Conservation (phyloP, 1,140 invertebrate genomes). For the Hormaphis cornu region DNA sequence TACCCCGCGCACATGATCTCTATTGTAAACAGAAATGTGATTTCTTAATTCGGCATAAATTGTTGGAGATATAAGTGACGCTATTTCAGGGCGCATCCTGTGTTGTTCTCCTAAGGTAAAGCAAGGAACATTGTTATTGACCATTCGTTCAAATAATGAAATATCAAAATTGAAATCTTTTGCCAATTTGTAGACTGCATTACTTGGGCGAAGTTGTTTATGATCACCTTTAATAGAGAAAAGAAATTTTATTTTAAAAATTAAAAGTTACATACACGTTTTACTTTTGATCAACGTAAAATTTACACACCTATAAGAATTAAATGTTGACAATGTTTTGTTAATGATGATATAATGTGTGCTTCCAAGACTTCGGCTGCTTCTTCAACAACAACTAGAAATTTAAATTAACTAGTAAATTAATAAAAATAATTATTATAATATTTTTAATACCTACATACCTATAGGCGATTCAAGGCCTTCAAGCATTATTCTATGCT, state of each 20-base stretch:
- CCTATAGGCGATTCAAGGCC: constrained; percentile 51
- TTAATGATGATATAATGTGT: constrained; percentile 62
- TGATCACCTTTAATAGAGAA: constrained; percentile 54
- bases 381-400: constrained; percentile 66
- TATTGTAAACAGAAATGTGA: constrained; percentile 47
- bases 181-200: constrained; percentile 51
- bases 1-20: constrained; percentile 47
- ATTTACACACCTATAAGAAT: constrained; percentile 61
- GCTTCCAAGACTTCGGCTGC: constrained; percentile 74
- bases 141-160: constrained; percentile 64
- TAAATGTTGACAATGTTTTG: constrained; percentile 62
- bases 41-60: constrained; percentile 52
- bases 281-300: not conserved
- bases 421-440: not conserved
- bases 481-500: constrained; percentile 52
- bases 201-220: constrained; percentile 59
- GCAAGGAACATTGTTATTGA: constrained; percentile 50
- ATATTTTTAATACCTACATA: not conserved
- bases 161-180: constrained; percentile 54
- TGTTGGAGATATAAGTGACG: constrained; percentile 49
- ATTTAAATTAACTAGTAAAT: not conserved
- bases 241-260: not conserved
- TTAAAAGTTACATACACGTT: not conserved
- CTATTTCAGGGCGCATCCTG: constrained; percentile 58
- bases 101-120: constrained; percentile 51